phyloP scores from a whole-genome alignment of 2,797 vertebrate genomes.

The Fistularia commersonii region DNA sequence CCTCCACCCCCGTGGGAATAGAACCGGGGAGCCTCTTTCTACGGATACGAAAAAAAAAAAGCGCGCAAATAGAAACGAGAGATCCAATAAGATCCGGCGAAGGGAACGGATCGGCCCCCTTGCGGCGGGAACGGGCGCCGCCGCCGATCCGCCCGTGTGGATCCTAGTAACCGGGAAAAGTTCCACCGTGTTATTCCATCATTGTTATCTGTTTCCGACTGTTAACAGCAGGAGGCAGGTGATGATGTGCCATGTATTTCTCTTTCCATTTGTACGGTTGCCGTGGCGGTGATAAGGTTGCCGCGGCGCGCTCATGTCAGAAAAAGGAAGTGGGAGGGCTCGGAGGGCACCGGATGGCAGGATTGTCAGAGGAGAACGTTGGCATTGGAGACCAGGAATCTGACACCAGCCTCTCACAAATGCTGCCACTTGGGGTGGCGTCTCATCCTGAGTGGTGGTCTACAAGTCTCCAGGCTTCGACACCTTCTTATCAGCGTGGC shows the following conservation, averaged over 20 bases:
- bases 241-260: slow-evolving; percentile 63
- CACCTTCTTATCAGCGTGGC: slow-evolving; percentile 76
- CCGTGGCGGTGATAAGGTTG: slow-evolving; percentile 53
- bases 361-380: slow-evolving; percentile 61
- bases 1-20: too few species aligned
- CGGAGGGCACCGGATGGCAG: slow-evolving; percentile 55
- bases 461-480: slow-evolving; percentile 71
- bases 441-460: slow-evolving; percentile 75
- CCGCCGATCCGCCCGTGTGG: too few species aligned
- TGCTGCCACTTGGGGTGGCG: slow-evolving; percentile 72
- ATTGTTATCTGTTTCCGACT: slow-evolving; percentile 59
- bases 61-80: too few species aligned
- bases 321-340: slow-evolving; percentile 61
- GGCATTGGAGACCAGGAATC: slow-evolving; percentile 78
- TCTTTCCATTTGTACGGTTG: slow-evolving; percentile 63
- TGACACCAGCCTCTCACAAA: slow-evolving; percentile 77
- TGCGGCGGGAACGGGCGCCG: too few species aligned
- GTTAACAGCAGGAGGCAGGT: slow-evolving; percentile 61
- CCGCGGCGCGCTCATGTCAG: slow-evolving; percentile 45
- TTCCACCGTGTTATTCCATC: slow-evolving; percentile 54
- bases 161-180: slow-evolving; percentile 36
- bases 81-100: too few species aligned
- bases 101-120: too few species aligned
- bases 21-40: too few species aligned
- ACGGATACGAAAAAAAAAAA: too few species aligned